Base-by-base conservation (phyloP, 2,888 invertebrate genomes). In the Scaeva pyrastri region DNA sequence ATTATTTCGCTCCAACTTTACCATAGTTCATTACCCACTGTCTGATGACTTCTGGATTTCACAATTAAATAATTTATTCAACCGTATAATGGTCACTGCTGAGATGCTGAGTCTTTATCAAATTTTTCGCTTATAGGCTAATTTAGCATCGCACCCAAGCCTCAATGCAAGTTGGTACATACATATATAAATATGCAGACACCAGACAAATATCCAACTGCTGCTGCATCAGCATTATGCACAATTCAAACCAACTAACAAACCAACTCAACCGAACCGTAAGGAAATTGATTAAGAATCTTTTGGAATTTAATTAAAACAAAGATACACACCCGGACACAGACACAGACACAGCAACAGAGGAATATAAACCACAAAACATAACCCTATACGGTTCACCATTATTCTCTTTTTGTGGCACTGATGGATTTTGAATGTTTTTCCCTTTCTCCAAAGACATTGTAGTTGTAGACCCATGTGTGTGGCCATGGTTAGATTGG, bases 381-480 rank as follows among this genome's bases (percentile, higher is more conserved):
- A 82, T 78, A 82, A 78, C 73, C 71, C 76, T 86, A 73, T 26
- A n/a, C n/a, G 82, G 82, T 71, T 39, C 45, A 64, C 86, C 86
- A 86, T 77, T 77, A 86, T 77, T 82, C 81, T 82, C 74, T 50
- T 68, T 55, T 64, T 77, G 77, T 78, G 86, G 82, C 82, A 82
- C 82, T 86, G 86, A 86, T 86, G 86, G 86, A 82, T 86, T 86
- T 86, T 86, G 82, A 82, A 86, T 86, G 86, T 86, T 86, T 85
- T 73, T 71, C 45, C 75, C 55, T 48, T 41, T 55, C 41, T 11
- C 16, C 21, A 39, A 16, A 50, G 23, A 2, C 23, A 5, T n/a
- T n/a, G n/a, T n/a, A n/a, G n/a, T n/a, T n/a, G n/a, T 23, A 48
- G 39, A n/a, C 55, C 79, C 74, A 52, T 77, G 86, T 82, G 82